Evolutionary conservation across 35 echinoderm and acorn worm genomes (phyloP).

Genomic region (Holothuria glaberrima): DNA sequence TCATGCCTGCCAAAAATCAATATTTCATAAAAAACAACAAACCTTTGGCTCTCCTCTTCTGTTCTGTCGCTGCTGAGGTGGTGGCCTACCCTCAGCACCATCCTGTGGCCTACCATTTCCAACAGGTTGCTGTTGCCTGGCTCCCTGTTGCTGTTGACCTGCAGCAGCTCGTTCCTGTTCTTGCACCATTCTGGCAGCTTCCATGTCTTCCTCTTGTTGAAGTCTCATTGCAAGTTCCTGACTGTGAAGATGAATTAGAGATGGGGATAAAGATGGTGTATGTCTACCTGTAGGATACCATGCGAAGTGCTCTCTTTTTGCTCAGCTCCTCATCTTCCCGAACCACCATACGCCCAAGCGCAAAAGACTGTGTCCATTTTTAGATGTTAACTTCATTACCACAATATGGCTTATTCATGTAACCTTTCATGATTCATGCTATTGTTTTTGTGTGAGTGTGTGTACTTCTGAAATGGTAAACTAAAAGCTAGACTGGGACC

Average conservation of each 20-base stretch:
- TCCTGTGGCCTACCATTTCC: conserved; percentile 24
- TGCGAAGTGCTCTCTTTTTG: no score
- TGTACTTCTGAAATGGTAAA: no score
- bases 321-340: no score
- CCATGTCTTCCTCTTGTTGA: conserved; percentile 83
- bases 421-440: no score
- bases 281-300: no score
- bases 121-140: conserved; percentile 32
- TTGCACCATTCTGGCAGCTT: conserved; percentile 75
- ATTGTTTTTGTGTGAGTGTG: no score
- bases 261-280: neutral
- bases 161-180: conserved; percentile 65
- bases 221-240: conserved; percentile 90
- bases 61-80: conserved; percentile 1
- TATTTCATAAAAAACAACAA: neutral
- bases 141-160: conserved; percentile 50
- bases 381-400: no score
- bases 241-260: conserved; percentile 42
- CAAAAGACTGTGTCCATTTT: no score
- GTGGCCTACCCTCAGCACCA: conserved; percentile 12
- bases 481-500: no score
- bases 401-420: no score
- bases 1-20: neutral
- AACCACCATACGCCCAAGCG: no score
- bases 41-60: conserved; percentile 41